A percentile compares a stretch with the other conserved stretches of the same genome.
Evolutionary conservation across 2,888 invertebrate species (phyloP).

Genomic region (Andrena bicolor): DNA sequence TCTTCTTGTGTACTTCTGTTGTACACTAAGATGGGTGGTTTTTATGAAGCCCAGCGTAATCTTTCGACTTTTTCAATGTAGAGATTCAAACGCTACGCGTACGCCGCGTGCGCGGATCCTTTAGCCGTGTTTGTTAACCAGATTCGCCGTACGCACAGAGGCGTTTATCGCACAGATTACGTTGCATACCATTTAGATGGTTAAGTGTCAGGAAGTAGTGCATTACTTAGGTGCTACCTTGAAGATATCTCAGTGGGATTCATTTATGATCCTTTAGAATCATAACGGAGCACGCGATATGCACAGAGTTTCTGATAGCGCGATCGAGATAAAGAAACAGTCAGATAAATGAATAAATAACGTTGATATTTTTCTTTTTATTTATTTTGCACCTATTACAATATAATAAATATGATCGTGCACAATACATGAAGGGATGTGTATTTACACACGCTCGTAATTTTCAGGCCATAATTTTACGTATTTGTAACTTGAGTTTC

Average conservation of each 20-base stretch:
- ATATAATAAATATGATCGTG: slow-evolving; percentile 83
- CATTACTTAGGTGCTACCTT: slow-evolving; percentile 32
- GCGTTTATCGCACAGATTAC: too few relatives aligned
- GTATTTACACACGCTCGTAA: slow-evolving; percentile 82
- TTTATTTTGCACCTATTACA: slow-evolving; percentile 82
- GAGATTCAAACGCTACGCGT: not conserved
- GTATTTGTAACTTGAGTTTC: slow-evolving; percentile 76
- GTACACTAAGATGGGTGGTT: not conserved
- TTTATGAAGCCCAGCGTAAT: not conserved
- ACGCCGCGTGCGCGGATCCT: too few relatives aligned
- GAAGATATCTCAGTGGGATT: slow-evolving; percentile 41
- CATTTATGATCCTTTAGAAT: slow-evolving; percentile 35
- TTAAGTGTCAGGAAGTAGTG: slow-evolving; percentile 15
- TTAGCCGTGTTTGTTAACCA: too few relatives aligned
- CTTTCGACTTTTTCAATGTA: not conserved
- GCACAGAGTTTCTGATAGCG: not conserved
- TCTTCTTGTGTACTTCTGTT: not conserved
- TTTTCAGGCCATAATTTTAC: slow-evolving; percentile 82
- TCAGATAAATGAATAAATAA: slow-evolving; percentile 33
- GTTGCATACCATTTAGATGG: not conserved
- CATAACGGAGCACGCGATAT: slow-evolving; percentile 5
- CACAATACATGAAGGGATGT: slow-evolving; percentile 80
- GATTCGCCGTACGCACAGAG: too few relatives aligned
- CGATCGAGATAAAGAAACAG: not conserved
- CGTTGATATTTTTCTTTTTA: slow-evolving; percentile 70